A percentile compares a stretch with the other conserved stretches of the same genome.
phyloP scores from a whole-genome alignment of 2,113 vertebrate genomes.

The Ophthalmotilapia sp. region DNA sequence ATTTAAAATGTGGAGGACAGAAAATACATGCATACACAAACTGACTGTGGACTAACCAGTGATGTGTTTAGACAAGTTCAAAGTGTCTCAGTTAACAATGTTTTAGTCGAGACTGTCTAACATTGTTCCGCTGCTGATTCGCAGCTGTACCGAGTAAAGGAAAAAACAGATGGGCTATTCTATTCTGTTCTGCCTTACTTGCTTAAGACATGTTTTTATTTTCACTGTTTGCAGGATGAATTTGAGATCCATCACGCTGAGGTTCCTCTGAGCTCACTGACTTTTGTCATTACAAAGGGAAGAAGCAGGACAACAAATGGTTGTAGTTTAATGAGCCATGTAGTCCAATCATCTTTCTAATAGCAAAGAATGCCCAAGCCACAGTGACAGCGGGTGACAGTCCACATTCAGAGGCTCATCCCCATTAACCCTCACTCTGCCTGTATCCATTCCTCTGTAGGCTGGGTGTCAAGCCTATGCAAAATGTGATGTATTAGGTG shows the following conservation, averaged over 20 bases:
- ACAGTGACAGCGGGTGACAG: constrained; percentile 28
- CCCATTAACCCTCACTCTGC: constrained; percentile 22
- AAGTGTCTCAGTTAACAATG: background rate
- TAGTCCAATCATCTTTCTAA: constrained; percentile 34
- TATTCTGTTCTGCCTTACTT: background rate
- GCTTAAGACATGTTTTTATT: background rate
- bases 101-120: background rate
- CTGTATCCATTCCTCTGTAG: constrained; percentile 20
- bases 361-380: constrained; percentile 1
- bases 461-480: background rate
- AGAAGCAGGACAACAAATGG: background rate
- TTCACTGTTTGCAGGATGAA: background rate
- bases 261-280: background rate
- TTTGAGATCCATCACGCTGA: background rate
- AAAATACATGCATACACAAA: background rate
- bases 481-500: constrained; percentile 31
- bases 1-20: constrained; percentile 17
- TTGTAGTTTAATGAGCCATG: constrained; percentile 20
- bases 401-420: constrained; percentile 19
- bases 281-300: background rate
- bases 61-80: constrained; percentile 19
- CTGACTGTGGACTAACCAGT: background rate
- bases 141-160: background rate
- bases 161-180: background rate
- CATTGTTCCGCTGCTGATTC: background rate